Evolutionary conservation across 2,113 vertebrate species (phyloP), one percentile per base, ranked within the genome.

Genomic region (Paedocypris sp.): DNA sequence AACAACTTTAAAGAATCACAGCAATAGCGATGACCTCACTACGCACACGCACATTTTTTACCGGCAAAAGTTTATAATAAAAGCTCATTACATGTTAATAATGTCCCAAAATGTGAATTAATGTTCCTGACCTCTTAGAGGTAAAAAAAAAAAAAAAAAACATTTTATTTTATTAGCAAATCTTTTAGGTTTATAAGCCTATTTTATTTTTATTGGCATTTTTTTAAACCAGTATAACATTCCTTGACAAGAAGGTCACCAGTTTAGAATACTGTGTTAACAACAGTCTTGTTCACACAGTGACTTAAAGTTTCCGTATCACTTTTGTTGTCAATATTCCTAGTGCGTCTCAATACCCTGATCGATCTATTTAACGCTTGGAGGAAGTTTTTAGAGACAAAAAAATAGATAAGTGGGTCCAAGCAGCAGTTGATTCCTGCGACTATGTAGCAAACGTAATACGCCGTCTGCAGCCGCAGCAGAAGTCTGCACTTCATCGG

Each of bases 381-480:
- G 6, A 49, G 73, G 33, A 81, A 77, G 29, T 41, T 74, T 1
- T 19, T 64, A 1, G 62, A 77, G 18, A 70, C 75, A 36, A 72
- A 79, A 25, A 60, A 75, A 22, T 73, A 72, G 2, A 76, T 15
- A 3, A 79, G 61, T 0, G 75, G 77, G 6, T 74, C 76, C 31
- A 80, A 66, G 19, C 79, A 84, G 46, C 70, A 71, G 58, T 83
- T 82, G 7, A 72, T 38, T 18, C 69, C 74, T 15, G 67, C 43
- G 7, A 81, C 26, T 45, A 74, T 61, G 42, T 74, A 74, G 6
- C 67, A 76, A 13, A 8, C 0, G 2, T 78, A 79, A 67, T 69
- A 81, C 15, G 71, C 67, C 4, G 62, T 16, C 47, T 77, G 74
- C 5, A 50, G 11, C 5, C 10, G 3, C 2, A 59, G 23, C 20